Evolutionary conservation across 53 echinoderm and acorn worm species (phyloP).

Genomic region (Patiria pectinifera): DNA sequence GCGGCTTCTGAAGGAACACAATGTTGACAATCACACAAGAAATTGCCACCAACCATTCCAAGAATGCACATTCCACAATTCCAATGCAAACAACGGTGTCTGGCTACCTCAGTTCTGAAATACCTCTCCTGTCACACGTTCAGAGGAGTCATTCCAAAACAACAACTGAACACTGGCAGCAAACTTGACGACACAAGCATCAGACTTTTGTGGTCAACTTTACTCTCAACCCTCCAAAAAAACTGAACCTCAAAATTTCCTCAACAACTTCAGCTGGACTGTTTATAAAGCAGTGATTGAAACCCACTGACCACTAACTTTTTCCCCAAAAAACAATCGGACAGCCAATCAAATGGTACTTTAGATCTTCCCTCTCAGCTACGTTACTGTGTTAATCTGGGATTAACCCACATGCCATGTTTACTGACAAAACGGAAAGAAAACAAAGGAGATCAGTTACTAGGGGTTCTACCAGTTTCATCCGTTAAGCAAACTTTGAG

Average conservation of each 20-base stretch:
- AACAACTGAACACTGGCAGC: not conserved
- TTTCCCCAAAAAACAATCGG: not conserved
- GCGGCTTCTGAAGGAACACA: not conserved
- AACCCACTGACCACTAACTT: not conserved
- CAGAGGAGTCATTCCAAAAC: not conserved
- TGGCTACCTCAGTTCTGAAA: not conserved
- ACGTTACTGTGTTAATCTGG: constrained; percentile 43
- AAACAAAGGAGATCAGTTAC: constrained; percentile 2
- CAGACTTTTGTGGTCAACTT: not conserved
- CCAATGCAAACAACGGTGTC: not conserved
- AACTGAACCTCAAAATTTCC: not conserved
- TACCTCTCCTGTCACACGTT: not conserved
- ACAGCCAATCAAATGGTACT: constrained; percentile 13
- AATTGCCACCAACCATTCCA: not conserved
- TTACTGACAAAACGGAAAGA: constrained; percentile 15
- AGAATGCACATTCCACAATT: not conserved
- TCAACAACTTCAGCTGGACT: not conserved
- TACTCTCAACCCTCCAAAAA: not conserved
- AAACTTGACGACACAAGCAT: not conserved
- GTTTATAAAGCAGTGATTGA: not conserved
- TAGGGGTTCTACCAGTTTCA: not conserved
- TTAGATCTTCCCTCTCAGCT: constrained; percentile 7
- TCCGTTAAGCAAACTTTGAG: constrained; percentile 30
- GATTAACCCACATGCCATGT: constrained; percentile 53
- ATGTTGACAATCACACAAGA: not conserved